These are phyloP conservation scores for Choloepus hoffmanni DNA, from an alignment of 2,113 vertebrate species.

Conservation along the genomic window DNA sequence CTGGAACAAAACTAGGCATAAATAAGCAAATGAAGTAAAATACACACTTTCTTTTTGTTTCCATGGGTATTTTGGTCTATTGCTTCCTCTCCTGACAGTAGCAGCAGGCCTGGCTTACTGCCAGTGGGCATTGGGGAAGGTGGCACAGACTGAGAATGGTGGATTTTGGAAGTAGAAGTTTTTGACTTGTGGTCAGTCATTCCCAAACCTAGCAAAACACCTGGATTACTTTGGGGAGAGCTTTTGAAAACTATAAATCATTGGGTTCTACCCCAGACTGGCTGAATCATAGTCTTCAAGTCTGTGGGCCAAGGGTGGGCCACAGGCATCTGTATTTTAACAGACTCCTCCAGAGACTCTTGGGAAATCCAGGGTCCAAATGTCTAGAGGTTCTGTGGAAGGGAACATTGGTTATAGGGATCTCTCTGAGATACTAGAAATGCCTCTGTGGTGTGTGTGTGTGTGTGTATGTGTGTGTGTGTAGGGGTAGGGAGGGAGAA, in stretches of 20 bases:
- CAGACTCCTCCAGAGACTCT: background rate
- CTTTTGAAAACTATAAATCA: constrained; percentile 45
- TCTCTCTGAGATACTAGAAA: background rate
- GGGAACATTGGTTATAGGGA: background rate
- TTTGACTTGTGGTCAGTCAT: background rate
- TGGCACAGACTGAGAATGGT: background rate
- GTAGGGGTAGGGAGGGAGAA: background rate
- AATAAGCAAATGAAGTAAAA: background rate
- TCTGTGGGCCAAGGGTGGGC: background rate
- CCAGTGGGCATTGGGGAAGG: background rate
- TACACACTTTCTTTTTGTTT: background rate
- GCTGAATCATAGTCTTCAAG: background rate
- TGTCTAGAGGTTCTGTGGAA: background rate
- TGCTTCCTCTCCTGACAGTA: background rate
- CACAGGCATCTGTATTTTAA: constrained; percentile 12
- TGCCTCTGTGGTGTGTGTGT: background rate
- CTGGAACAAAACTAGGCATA: background rate
- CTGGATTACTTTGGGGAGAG: background rate
- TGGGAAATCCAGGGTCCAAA: background rate
- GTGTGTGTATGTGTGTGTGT: background rate
- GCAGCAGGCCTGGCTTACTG: background rate
- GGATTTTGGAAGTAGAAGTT: background rate
- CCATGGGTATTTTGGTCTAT: background rate
- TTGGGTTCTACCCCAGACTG: background rate
- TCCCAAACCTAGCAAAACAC: constrained; percentile 2